Base-by-base conservation (phyloP, 1,140 invertebrate species). In the Procambarus clarkii region DNA sequence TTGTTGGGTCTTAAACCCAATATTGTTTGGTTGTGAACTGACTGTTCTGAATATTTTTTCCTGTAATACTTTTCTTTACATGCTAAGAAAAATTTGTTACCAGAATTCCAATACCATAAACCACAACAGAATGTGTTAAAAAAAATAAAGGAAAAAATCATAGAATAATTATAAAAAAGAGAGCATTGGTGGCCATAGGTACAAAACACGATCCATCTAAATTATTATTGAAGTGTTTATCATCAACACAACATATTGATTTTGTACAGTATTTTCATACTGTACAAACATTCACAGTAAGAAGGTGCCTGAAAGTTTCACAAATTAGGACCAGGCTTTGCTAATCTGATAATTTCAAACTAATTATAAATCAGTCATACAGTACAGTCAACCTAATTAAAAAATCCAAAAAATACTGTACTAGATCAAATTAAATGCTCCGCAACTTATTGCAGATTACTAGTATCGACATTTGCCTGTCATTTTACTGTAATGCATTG, bases 111-210 rank as follows among this genome's bases (percentile, higher is more conserved):
- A 13, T 13, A 13, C 7, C 7, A 58, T 58, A 58, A 58, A 58
- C 54, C 54, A 58, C 54, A 9, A 58, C 13, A 58, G 54, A 13
- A 13, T 13, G 54, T 7, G 13, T 7, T 58, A 13, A 8, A 58
- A 13, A 69, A 69, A 24, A n/a, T 8, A 74, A 74, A 71, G n/a
- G 18, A 34, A 34, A 74, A 64, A 15, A 64, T 64, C 4, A 4
- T 5, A 64, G 18, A 64, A 13, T 18, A 64, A 64, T 64, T 18
- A 44, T 74, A 34, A 74, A 74, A 74, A 69, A 18, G 69, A 74
- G 69, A 74, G 69, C 69, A 74, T 74, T 74, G 69, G 69, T 74
- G 69, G 69, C 69, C 69, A 74, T 34, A 34, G 69, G 69, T 34
- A 74, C 69, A 74, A 74, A 24, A 74, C 69, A 34, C 24, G 69